Evolutionary conservation across 2,888 invertebrate genomes (phyloP).

Genomic region (Eilema depressum): DNA sequence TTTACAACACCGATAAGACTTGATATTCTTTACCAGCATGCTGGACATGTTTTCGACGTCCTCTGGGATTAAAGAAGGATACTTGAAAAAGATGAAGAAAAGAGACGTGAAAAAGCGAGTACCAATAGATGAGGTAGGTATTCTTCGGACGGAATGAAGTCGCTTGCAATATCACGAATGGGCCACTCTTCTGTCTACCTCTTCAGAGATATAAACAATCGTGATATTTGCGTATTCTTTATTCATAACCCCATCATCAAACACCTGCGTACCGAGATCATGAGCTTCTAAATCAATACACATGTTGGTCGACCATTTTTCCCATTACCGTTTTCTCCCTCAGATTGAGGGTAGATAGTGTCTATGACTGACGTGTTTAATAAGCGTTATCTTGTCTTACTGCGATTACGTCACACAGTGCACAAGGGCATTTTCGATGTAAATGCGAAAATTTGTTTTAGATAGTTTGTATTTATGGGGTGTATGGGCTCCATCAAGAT

Average conservation of each 20-base stretch:
- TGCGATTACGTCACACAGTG: conserved; percentile 25
- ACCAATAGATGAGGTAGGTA: no score
- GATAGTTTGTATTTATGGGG: conserved; percentile 1
- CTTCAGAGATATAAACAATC: neutral
- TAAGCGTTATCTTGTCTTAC: conserved; percentile 82
- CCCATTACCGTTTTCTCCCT: conserved; percentile 66
- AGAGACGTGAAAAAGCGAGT: no score
- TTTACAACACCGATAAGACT: no score
- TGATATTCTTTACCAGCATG: no score
- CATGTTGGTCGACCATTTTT: conserved; percentile 60
- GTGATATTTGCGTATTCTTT: neutral
- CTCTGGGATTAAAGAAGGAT: no score
- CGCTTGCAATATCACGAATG: neutral
- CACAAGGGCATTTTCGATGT: conserved; percentile 13
- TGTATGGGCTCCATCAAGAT: no score
- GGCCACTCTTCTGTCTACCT: neutral
- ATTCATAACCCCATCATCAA: neutral
- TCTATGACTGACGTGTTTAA: conserved; percentile 82
- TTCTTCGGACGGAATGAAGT: neutral
- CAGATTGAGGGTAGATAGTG: conserved; percentile 83
- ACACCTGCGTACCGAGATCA: conserved; percentile 9
- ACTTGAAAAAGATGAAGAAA: no score
- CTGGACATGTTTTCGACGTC: no score
- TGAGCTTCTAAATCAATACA: conserved; percentile 30
- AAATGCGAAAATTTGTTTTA: conserved; percentile 15